Evolutionary conservation across 2,797 vertebrate genomes (phyloP).

Genomic region (Onychomys arenicola): DNA sequence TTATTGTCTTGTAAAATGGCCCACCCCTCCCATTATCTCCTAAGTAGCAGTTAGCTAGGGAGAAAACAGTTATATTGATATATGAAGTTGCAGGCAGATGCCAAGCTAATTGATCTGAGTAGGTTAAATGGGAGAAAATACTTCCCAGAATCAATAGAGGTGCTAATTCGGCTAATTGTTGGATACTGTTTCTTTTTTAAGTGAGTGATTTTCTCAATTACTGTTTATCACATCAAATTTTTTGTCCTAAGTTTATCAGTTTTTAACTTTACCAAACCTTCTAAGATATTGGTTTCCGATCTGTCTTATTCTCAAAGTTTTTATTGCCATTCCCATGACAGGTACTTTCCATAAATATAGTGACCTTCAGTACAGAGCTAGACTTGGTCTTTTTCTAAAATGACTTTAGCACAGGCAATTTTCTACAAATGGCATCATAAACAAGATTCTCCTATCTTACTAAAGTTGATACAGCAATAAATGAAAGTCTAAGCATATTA

Average conservation of each 20-base stretch:
- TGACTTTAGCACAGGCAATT: background rate
- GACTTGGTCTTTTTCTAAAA: background rate
- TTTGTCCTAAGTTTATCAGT: slow-evolving; percentile 73
- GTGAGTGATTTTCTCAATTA: slow-evolving; percentile 83
- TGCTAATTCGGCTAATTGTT: slow-evolving; percentile 84
- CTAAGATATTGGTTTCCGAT: slow-evolving; percentile 58
- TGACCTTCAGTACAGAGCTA: background rate
- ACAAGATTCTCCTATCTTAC: background rate
- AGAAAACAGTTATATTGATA: slow-evolving; percentile 88
- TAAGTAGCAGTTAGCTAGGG: slow-evolving; percentile 86
- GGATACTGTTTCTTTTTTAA: slow-evolving; percentile 84
- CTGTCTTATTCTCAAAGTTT: slow-evolving; percentile 38
- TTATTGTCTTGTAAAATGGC: slow-evolving; percentile 87
- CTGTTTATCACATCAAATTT: slow-evolving; percentile 77
- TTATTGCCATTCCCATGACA: slow-evolving; percentile 6
- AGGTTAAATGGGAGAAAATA: slow-evolving; percentile 87
- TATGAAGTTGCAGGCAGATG: slow-evolving; percentile 88
- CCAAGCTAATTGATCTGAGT: slow-evolving; percentile 86
- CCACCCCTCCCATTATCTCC: slow-evolving; percentile 85
- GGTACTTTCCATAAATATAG: slow-evolving; percentile 10
- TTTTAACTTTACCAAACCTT: slow-evolving; percentile 70
- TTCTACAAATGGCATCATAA: background rate
- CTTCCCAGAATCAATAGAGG: slow-evolving; percentile 87
- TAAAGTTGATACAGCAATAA: background rate
- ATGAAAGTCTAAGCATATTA: slow-evolving; percentile 1